A percentile compares a stretch with the other conserved stretches of the same genome.
Evolutionary conservation across 2,888 invertebrate species (phyloP).

Genomic region (Platerodrilus igneus): DNA sequence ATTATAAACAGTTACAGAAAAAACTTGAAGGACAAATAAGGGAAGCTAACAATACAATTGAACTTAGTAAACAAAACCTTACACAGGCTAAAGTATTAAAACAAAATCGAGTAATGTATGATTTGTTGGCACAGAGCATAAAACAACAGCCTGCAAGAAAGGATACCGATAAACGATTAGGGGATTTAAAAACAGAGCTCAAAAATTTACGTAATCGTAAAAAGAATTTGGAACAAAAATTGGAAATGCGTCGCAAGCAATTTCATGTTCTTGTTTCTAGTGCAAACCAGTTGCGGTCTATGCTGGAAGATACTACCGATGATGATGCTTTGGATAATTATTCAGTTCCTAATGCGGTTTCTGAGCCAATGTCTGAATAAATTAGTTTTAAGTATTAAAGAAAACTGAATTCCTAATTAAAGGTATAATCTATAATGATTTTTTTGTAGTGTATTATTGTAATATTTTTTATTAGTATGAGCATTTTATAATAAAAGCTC

Average conservation of each 20-base stretch:
- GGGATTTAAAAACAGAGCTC: constrained; percentile 68
- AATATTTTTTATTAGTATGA: no score
- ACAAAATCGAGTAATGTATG: constrained; percentile 89
- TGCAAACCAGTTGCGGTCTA: constrained; percentile 76
- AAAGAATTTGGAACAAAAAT: constrained; percentile 67
- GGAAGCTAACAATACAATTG: constrained; percentile 74
- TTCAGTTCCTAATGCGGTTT: constrained; percentile 42
- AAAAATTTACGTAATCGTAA: constrained; percentile 65
- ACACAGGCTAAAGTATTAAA: constrained; percentile 80
- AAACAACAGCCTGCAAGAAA: constrained; percentile 85
- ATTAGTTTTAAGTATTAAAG: no score
- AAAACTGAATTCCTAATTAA: no score
- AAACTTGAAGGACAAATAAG: constrained; percentile 76
- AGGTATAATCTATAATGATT: no score
- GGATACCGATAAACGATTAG: constrained; percentile 67
- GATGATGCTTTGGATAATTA: constrained; percentile 53
- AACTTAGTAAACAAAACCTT: constrained; percentile 74
- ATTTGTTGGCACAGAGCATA: constrained; percentile 86
- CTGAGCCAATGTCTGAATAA: constrained; percentile 45
- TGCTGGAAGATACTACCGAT: constrained; percentile 64
- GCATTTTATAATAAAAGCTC: no score
- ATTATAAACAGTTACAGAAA: constrained; percentile 73
- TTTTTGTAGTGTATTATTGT: no score
- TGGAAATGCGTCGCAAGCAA: constrained; percentile 81
- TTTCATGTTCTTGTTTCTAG: constrained; percentile 85